Conservation (phyloP, 2,797 vertebrate species). For the Lophotriccus pileatus region DNA sequence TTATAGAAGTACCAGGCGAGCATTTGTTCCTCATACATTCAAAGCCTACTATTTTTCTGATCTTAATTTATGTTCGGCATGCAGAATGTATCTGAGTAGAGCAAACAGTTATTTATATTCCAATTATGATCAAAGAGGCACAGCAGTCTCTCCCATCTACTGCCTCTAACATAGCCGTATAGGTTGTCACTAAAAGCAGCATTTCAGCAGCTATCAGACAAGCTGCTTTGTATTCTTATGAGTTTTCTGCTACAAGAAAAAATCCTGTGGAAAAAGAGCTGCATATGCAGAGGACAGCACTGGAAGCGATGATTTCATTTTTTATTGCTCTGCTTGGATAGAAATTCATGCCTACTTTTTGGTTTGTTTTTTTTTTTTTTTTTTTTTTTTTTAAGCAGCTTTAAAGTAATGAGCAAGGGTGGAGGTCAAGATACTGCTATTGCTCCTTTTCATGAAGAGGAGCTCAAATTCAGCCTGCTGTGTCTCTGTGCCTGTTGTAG, state of each 20-base stretch:
- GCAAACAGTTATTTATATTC: constrained; percentile 32
- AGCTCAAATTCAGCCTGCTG: background rate
- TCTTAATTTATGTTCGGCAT: constrained; percentile 8
- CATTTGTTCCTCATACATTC: background rate
- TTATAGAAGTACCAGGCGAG: background rate
- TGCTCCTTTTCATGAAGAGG: background rate
- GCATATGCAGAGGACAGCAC: background rate
- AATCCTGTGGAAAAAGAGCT: background rate
- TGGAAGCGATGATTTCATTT: background rate
- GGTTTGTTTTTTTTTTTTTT: background rate
- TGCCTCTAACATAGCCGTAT: background rate
- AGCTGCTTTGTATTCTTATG: background rate
- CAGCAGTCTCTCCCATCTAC: background rate
- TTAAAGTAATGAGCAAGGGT: background rate
- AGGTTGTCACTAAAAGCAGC: background rate
- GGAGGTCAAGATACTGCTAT: background rate
- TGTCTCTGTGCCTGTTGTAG: background rate
- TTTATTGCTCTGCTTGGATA: background rate
- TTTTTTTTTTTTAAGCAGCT: background rate
- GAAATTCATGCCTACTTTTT: background rate
- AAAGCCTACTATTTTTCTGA: constrained; percentile 14
- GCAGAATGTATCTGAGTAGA: constrained; percentile 8
- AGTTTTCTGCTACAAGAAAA: background rate
- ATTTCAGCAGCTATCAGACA: background rate
- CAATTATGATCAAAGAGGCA: constrained; percentile 9